Evolutionary conservation across 2,797 vertebrate genomes (phyloP).

Genomic region (Botia almorhae): DNA sequence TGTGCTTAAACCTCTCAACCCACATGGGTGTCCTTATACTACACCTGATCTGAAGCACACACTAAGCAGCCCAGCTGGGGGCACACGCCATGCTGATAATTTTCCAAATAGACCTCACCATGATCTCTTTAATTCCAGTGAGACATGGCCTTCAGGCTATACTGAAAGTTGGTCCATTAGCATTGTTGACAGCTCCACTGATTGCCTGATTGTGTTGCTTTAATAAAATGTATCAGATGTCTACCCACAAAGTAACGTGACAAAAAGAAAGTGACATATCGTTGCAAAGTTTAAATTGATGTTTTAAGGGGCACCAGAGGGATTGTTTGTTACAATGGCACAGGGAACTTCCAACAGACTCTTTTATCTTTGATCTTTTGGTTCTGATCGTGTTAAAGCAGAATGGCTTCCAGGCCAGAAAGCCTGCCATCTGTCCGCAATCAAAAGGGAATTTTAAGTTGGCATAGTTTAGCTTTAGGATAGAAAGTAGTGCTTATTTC

Average conservation of each 20-base stretch:
- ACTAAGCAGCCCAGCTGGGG: background rate
- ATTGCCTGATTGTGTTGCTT: background rate
- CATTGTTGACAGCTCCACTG: background rate
- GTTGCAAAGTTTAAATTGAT: slow-evolving; percentile 8
- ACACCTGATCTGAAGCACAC: background rate
- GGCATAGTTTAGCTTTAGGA: slow-evolving; percentile 42
- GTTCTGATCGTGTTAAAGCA: too few species aligned
- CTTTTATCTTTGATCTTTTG: slow-evolving; percentile 47
- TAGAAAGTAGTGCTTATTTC: slow-evolving; percentile 40
- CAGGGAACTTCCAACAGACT: slow-evolving; percentile 19
- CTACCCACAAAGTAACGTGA: background rate
- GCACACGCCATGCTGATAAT: background rate
- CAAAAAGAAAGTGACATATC: background rate
- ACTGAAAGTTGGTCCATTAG: background rate
- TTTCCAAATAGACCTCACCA: background rate
- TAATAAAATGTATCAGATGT: background rate
- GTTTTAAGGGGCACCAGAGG: slow-evolving; percentile 28
- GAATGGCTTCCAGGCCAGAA: slow-evolving; percentile 43
- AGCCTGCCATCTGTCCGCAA: slow-evolving; percentile 44
- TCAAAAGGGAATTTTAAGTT: slow-evolving; percentile 53
- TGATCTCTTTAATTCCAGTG: background rate
- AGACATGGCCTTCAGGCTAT: background rate
- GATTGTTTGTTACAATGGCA: slow-evolving; percentile 32
- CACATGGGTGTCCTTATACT: too few species aligned
- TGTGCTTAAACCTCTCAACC: background rate